Base-by-base conservation (phyloP, 2,113 vertebrate genomes). In the Sardina pilchardus region DNA sequence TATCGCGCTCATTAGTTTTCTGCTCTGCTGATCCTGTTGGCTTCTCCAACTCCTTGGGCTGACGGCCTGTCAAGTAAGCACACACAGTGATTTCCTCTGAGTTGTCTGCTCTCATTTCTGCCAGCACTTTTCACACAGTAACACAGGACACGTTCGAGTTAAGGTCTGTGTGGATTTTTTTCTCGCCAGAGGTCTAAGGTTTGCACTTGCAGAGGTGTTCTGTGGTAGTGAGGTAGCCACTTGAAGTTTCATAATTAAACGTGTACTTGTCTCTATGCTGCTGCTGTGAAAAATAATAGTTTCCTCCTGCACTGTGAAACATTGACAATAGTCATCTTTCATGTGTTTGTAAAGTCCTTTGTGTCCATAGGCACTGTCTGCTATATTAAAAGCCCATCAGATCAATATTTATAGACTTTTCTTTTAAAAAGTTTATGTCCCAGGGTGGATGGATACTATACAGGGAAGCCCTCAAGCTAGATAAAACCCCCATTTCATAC, bases 1-100 rank as follows among this genome's bases (percentile, higher is more conserved):
- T 71, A 75, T 75, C 30, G 14, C 71, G 36, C 71, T 78, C 71
- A 78, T 78, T 78, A 78, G 71, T 78, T 78, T 78, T 36, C 71
- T 78, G 71, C 71, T 78, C 71, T 78, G 71, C 26, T 78, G 71
- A 78, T 78, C 14, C 71, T 30, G 26, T 75, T 75, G 71, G 71
- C 71, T 36, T 78, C 71, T 78, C 12, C 0, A 78, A 36, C 71
- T 78, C 71, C 34, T 78, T 12, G 26, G 30, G 30, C 34, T 78
- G 71, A 78, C 10, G 71, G 71, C 71, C 71, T 78, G 71, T 78
- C 71, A 78, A 78, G 71, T 36, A 78, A 78, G 34, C 71, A 17
- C 71, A 78, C 34, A 36, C 71, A 16, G 71, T 78, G 71, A 78
- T 78, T 78, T 78, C 71, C 30, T 36, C 14, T 14, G 71, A 78